A percentile compares a stretch with the other conserved stretches of the same genome.
phyloP scores from a whole-genome alignment of 2,888 invertebrate genomes.

The Carcina quercana region DNA sequence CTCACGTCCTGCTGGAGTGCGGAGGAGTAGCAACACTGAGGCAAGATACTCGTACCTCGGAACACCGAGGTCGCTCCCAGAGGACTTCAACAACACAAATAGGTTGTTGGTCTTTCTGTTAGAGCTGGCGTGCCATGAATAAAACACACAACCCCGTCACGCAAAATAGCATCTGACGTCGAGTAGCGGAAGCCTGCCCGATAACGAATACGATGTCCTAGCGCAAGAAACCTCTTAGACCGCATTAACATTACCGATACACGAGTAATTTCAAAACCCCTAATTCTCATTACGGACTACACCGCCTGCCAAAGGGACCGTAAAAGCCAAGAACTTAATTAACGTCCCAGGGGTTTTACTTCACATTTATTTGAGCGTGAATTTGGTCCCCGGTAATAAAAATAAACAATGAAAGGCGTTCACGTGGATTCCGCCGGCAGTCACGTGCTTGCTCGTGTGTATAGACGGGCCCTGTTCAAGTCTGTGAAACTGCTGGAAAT shows the following conservation, averaged over 20 bases:
- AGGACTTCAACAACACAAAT: no score
- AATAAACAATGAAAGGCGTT: conserved; percentile 19
- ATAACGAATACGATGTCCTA: no score
- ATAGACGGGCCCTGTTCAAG: not conserved
- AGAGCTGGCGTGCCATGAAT: no score
- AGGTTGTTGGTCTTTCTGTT: no score
- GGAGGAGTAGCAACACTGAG: no score
- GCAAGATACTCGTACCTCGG: no score
- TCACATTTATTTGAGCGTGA: conserved; percentile 20
- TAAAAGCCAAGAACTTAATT: conserved; percentile 21
- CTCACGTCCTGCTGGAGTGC: no score
- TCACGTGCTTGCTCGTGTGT: not conserved
- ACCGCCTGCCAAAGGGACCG: conserved; percentile 12
- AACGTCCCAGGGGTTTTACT: conserved; percentile 16
- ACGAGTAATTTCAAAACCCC: conserved; percentile 28
- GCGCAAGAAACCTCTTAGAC: not conserved
- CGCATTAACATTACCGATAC: conserved; percentile 19
- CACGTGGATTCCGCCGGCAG: conserved; percentile 7
- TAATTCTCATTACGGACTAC: conserved; percentile 20
- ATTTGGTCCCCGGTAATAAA: conserved; percentile 17
- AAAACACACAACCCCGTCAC: no score
- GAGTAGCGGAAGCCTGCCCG: no score
- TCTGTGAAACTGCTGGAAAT: no score
- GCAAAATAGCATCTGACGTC: no score
- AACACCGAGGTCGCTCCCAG: no score